Base-by-base conservation (phyloP, 2,888 invertebrate species). In the Andrena minutula region DNA sequence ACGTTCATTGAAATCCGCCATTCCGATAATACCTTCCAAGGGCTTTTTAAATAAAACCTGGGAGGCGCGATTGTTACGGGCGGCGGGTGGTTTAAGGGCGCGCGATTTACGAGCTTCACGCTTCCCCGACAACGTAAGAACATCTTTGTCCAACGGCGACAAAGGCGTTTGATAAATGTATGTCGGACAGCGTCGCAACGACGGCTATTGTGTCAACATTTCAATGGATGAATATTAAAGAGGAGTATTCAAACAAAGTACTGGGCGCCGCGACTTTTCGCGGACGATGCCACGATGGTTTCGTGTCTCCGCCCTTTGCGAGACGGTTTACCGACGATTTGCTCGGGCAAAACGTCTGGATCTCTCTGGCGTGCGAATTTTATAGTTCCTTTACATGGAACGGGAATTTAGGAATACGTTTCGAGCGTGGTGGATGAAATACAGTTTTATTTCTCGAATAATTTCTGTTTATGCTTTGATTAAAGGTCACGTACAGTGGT, bases 141-240 rank as follows among this genome's bases (percentile, higher is more conserved):
- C 70, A 75, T 74, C 78, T 83, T 83, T 78, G 82, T 77, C 63
- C 61, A 41, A 30, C n/a, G 66, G 4, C 61, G n/a, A 82, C 83
- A 83, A 82, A 78, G 47, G 65, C 68, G 23, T 69, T 74, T 83
- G 83, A 83, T 82, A 82, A 82, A 82, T 83, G 74, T 64, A 47
- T 64, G 74, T 71, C 56, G 74, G 69, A 63, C 72, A 56, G 70
- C 53, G 41, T n/a, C 65, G 66, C 71, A 35, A 58, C 51, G 78
- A 32, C 65, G 61, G 5, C 77, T 68, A 78, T 83, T 82, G 83
- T 83, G 77, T 77, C 78, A 77, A 78, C 78, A 77, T 82, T 82
- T 83, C 78, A 77, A 83, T 83, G 68, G 83, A 64, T 61, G 65
- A 60, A 65, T 47, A 70, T 70, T 75, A 53, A 47, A 68, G 53